Base-by-base conservation (phyloP, 2,797 vertebrate species). In the Squalus acanthias region DNA sequence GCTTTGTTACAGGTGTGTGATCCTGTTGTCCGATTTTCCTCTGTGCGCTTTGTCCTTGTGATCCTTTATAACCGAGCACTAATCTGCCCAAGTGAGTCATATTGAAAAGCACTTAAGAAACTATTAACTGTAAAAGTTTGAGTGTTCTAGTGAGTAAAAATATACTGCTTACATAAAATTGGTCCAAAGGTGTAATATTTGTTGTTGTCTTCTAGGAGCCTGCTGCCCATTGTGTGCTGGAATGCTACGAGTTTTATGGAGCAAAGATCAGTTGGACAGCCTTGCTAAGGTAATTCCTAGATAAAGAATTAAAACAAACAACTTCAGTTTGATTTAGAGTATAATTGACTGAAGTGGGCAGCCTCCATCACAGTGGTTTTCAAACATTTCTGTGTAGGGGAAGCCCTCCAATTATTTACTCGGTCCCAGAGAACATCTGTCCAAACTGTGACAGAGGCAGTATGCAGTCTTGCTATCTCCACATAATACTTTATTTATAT, bases 191-290 rank as follows among this genome's bases (percentile, higher is more conserved):
- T 33, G n/a, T 89, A 20, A 74, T 22, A 2, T 46, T 53, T 96
- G 96, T 97, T 96, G 33, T 1, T 97, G 29, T 96, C 96, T 2
- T 10, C 10, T 69, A 99, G 99, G 99, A 96, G 99, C 99, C 89
- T 99, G 99, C 96, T 99, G 99, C 97, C 99, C 99, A 0, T 97
- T 99, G 1, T 99, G 99, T 98, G 99, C 99, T 92, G 99, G 99
- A 96, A 98, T 99, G 98, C 97, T 99, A 97, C 98, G 98, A 97
- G 98, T 99, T 97, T 98, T 99, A 24, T 99, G 98, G 98, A 99
- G 98, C 98, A 99, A 98, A 97, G 98, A 98, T 94, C 99, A 98
- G 97, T 98, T 99, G 98, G 99, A 99, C 97, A 98, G 97, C 20
- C 99, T 99, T 97, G 99, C 99, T 53, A 98, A 98, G 98, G 99